Percentiles rank a stretch among this genome's conserved stretches.
These are phyloP conservation scores for Nebria ingens DNA, from an alignment of 1,140 invertebrate genomes.

Conservation along the genomic window DNA sequence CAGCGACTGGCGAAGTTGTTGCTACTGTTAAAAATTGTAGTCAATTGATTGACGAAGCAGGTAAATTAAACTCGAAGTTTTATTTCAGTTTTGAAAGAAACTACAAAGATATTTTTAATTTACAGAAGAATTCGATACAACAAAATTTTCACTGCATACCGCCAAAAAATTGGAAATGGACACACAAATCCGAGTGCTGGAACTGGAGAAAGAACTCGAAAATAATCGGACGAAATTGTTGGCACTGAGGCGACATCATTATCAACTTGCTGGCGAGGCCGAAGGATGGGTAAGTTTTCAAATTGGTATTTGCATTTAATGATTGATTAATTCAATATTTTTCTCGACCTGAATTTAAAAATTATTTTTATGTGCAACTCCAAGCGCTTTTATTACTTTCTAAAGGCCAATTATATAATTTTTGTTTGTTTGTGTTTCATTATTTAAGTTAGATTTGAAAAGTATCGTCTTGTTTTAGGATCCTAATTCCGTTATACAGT, in stretches of 20 bases:
- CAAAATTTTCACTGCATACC: slow-evolving; percentile 81
- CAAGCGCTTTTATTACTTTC: too few species aligned
- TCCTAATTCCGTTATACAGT: not conserved
- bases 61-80: not conserved
- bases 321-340: not conserved
- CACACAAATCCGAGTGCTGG: slow-evolving; percentile 80
- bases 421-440: not conserved
- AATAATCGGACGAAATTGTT: slow-evolving; percentile 75
- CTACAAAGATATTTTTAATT: slow-evolving; percentile 17
- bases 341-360: not conserved
- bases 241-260: slow-evolving; percentile 83
- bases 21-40: slow-evolving; percentile 84
- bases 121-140: slow-evolving; percentile 81
- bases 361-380: not conserved
- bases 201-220: slow-evolving; percentile 83
- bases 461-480: not conserved
- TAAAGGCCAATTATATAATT: not conserved
- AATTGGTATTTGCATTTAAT: not conserved
- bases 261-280: slow-evolving; percentile 68
- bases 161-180: slow-evolving; percentile 95
- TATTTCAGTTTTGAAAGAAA: slow-evolving; percentile 14
- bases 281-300: slow-evolving; percentile 37
- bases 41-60: slow-evolving; percentile 68
- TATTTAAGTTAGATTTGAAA: not conserved
- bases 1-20: slow-evolving; percentile 83